phyloP scores from a whole-genome alignment of 2,888 invertebrate species.

The Conops quadrifasciatus region DNA sequence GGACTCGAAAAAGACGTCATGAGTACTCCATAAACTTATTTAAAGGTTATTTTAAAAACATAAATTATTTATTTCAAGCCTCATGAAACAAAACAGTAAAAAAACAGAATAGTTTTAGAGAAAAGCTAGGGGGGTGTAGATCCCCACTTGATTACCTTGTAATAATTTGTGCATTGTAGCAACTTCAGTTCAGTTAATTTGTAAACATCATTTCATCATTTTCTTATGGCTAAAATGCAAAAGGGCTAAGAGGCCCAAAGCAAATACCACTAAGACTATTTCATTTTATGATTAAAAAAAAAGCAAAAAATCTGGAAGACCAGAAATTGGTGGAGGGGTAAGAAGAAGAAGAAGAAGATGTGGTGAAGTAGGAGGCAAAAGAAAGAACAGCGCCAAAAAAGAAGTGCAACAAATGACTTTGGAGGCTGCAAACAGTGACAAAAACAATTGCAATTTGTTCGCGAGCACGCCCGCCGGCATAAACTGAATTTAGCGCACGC shows the following conservation, averaged over 20 bases:
- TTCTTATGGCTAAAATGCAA: conserved; percentile 16
- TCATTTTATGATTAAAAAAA: conserved; percentile 2
- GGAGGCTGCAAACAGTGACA: conserved; percentile 59
- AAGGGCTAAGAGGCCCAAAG: neutral
- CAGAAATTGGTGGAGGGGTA: neutral
- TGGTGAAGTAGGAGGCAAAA: no score
- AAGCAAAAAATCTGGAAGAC: neutral
- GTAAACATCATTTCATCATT: conserved; percentile 29
- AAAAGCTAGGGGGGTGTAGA: no score
- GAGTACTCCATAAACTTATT: no score
- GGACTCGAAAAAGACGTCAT: no score
- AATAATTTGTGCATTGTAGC: neutral
- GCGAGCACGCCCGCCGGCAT: conserved; percentile 52
- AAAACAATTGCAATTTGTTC: conserved; percentile 66
- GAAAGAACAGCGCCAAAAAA: conserved; percentile 16
- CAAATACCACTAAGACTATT: conserved; percentile 9
- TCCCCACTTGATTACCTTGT: neutral
- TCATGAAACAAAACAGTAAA: no score
- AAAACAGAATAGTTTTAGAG: no score
- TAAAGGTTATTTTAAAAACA: no score
- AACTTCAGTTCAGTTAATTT: conserved; percentile 32
- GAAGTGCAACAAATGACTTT: conserved; percentile 47
- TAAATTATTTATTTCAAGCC: no score
- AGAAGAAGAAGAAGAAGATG: conserved; percentile 17
- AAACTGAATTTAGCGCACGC: conserved; percentile 7